These are phyloP conservation scores for Diuraphis noxia DNA, from an alignment of 1,140 invertebrate genomes.

Conservation along the genomic window DNA sequence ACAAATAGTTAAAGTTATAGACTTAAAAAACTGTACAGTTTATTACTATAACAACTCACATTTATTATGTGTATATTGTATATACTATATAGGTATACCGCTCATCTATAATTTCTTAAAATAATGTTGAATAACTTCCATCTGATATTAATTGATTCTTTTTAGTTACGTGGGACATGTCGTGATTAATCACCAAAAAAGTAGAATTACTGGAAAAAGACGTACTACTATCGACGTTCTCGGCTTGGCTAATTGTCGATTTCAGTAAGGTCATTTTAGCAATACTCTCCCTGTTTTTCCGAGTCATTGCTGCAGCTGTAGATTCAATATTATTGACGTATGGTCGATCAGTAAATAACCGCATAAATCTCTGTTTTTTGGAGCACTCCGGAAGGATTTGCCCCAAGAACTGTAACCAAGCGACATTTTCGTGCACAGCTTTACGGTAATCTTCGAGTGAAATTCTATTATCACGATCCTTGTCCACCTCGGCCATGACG, in stretches of 20 bases:
- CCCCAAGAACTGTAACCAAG: neutral
- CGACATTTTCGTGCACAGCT: neutral
- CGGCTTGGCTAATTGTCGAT: neutral
- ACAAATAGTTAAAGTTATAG: too few species aligned
- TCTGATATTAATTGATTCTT: neutral
- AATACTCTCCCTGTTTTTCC: neutral
- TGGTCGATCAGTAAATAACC: neutral
- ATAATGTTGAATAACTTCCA: neutral
- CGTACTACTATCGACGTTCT: neutral
- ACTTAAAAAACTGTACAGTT: too few species aligned
- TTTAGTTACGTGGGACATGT: accelerated
- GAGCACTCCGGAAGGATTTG: neutral
- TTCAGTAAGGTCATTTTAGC: neutral
- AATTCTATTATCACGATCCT: neutral
- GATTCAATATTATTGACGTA: neutral
- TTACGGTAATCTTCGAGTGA: neutral
- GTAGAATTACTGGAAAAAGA: neutral
- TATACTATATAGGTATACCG: too few species aligned
- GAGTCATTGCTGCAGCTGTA: neutral
- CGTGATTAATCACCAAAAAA: neutral
- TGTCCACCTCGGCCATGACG: neutral
- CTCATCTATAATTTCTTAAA: neutral
- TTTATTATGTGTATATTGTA: too few species aligned
- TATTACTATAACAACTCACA: too few species aligned
- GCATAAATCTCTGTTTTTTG: neutral